Conservation (phyloP, 2,888 invertebrate genomes). For the Poecilus cupreus region DNA sequence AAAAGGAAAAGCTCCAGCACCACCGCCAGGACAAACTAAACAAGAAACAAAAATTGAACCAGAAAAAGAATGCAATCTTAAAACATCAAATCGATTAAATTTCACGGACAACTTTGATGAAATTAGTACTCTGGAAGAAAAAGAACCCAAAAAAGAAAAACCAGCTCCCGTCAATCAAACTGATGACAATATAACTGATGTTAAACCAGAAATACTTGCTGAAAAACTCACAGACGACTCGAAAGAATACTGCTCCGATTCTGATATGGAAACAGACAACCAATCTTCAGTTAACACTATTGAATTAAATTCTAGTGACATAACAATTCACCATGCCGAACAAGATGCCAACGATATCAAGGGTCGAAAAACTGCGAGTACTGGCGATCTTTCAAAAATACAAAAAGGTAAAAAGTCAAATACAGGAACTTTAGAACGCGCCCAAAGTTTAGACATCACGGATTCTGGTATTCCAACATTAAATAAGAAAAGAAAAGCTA, state of each 20-base stretch:
- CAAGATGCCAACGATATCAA: slow-evolving; percentile 78
- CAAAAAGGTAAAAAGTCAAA: slow-evolving; percentile 72
- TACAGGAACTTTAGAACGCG: slow-evolving; percentile 81
- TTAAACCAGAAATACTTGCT: slow-evolving; percentile 54
- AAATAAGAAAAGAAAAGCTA: slow-evolving; percentile 80
- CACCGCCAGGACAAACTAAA: slow-evolving; percentile 71
- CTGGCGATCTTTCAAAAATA: slow-evolving; percentile 86
- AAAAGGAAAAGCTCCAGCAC: slow-evolving; percentile 85
- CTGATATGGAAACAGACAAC: slow-evolving; percentile 74
- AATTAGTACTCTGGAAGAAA: slow-evolving; percentile 74
- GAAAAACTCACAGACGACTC: slow-evolving; percentile 59
- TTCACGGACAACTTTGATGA: slow-evolving; percentile 73
- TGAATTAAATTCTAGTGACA: slow-evolving; percentile 83
- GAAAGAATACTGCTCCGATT: slow-evolving; percentile 72
- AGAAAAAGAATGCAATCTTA: slow-evolving; percentile 12
- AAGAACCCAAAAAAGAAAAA: slow-evolving; percentile 72
- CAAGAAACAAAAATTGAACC: slow-evolving; percentile 19
- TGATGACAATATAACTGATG: slow-evolving; percentile 64
- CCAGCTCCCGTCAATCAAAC: slow-evolving; percentile 72
- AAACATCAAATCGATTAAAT: slow-evolving; percentile 70
- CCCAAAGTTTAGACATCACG: slow-evolving; percentile 87
- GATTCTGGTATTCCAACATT: slow-evolving; percentile 70
- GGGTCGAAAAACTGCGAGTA: slow-evolving; percentile 83
- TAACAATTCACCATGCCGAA: slow-evolving; percentile 83
- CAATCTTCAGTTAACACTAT: slow-evolving; percentile 78